These are phyloP conservation scores for Lasioglossum oenotherae DNA, from an alignment of 2,888 invertebrate genomes.

Conservation along the genomic window DNA sequence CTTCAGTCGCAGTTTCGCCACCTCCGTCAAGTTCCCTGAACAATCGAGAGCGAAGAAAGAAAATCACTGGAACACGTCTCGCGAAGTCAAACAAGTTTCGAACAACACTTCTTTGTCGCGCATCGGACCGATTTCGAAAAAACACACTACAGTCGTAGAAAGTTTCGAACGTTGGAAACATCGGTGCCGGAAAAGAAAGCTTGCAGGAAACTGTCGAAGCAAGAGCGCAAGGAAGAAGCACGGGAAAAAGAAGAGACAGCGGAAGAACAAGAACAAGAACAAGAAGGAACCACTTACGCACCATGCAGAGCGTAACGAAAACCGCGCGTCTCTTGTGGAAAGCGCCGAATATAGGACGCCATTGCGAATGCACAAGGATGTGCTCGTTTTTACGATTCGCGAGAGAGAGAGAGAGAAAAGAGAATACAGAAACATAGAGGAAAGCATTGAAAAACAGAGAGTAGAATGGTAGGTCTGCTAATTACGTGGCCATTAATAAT, in stretches of 20 bases:
- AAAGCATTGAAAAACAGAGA: not conserved
- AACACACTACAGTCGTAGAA: not conserved
- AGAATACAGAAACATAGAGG: not conserved
- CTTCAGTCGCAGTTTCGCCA: not conserved
- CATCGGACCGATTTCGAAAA: not conserved
- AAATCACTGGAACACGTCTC: not conserved
- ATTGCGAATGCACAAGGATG: not conserved
- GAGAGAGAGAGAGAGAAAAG: not conserved
- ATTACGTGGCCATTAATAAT: not conserved
- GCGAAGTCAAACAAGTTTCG: not conserved
- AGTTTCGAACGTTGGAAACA: not conserved
- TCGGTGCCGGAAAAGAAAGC: not conserved
- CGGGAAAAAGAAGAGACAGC: not conserved
- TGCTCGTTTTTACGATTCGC: not conserved
- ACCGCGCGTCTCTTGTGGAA: not conserved
- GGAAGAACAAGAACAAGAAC: not conserved
- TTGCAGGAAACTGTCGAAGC: not conserved
- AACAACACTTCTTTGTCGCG: not conserved
- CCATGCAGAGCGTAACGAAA: constrained; percentile 12
- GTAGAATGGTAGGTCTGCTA: not conserved
- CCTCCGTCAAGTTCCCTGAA: not conserved
- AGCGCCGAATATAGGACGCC: not conserved
- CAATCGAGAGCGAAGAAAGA: not conserved
- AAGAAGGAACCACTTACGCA: not conserved
- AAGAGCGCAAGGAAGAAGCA: not conserved